Percentiles rank a stretch among this genome's conserved stretches.
Conservation (phyloP, 2,113 vertebrate genomes). For the Thymallus thymallus region DNA sequence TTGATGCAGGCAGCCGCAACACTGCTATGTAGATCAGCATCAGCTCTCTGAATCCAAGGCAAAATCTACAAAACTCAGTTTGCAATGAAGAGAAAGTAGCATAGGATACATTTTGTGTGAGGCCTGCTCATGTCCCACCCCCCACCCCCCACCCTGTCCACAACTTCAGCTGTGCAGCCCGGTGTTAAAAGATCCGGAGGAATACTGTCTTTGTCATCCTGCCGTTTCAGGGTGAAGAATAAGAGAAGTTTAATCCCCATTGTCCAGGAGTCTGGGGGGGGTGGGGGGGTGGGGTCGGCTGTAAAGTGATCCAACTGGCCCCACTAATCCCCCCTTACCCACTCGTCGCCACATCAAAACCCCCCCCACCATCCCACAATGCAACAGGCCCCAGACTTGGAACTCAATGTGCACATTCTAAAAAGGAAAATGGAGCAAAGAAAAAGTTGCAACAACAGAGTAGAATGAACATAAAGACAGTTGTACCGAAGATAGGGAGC, state of each 20-base stretch:
- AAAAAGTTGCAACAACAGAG: constrained; percentile 78
- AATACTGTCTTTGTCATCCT: constrained; percentile 83
- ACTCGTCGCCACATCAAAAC: constrained; percentile 73
- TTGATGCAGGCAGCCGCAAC: constrained; percentile 53
- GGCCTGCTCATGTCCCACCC: constrained; percentile 55
- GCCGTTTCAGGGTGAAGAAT: constrained; percentile 78
- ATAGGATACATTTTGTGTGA: constrained; percentile 79
- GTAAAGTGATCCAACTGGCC: constrained; percentile 83
- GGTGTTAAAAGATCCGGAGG: constrained; percentile 82
- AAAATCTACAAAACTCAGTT: constrained; percentile 77
- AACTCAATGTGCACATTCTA: constrained; percentile 79
- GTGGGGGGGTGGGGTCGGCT: constrained; percentile 74
- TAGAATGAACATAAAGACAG: constrained; percentile 78
- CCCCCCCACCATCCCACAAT: constrained; percentile 74
- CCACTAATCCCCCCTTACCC: constrained; percentile 78
- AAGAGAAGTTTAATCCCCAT: constrained; percentile 85
- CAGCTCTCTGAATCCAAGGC: constrained; percentile 54
- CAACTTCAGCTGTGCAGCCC: constrained; percentile 80
- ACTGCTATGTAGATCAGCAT: constrained; percentile 59
- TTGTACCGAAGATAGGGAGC: constrained; percentile 72
- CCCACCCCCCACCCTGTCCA: constrained; percentile 55
- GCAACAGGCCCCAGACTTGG: constrained; percentile 75
- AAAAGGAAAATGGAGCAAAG: constrained; percentile 77
- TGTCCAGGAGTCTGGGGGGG: constrained; percentile 71
- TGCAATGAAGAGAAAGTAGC: constrained; percentile 79